These are phyloP conservation scores for Mus spretus DNA, from an alignment of 2,797 vertebrate species.

Conservation along the genomic window DNA sequence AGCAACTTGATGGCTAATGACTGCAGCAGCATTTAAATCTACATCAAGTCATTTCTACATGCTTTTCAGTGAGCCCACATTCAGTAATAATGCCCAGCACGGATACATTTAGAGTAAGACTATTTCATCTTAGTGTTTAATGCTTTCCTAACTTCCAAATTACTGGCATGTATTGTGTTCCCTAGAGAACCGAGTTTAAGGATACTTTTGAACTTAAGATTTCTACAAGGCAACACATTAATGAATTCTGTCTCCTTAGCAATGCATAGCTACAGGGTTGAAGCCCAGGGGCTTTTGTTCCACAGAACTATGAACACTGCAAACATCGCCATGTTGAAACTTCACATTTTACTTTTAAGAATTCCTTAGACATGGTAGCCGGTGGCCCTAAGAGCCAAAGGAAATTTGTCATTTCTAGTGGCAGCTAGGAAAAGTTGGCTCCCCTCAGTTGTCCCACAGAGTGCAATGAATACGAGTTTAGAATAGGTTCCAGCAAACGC, in stretches of 20 bases:
- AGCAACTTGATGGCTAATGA: background rate
- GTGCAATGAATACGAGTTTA: constrained; percentile 6
- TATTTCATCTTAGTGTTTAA: background rate
- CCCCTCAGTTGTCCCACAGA: background rate
- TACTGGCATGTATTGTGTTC: background rate
- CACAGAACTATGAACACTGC: background rate
- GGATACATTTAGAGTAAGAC: background rate
- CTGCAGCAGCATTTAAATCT: background rate
- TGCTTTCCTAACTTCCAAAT: constrained; percentile 12
- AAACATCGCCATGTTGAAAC: background rate
- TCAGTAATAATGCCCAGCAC: background rate
- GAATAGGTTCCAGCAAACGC: background rate
- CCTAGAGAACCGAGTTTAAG: background rate
- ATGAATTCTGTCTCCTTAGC: background rate
- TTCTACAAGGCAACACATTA: background rate
- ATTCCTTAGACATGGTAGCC: background rate
- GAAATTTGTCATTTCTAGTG: constrained; percentile 11
- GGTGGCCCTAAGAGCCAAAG: background rate
- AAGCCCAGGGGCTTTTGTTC: background rate
- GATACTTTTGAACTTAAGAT: background rate
- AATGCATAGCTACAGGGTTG: background rate
- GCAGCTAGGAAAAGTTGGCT: background rate
- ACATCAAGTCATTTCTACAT: background rate
- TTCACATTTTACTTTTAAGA: background rate
- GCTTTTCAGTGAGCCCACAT: background rate